These are phyloP conservation scores for Meghimatium bilineatum DNA, from an alignment of 2,888 invertebrate species.

Conservation along the genomic window DNA sequence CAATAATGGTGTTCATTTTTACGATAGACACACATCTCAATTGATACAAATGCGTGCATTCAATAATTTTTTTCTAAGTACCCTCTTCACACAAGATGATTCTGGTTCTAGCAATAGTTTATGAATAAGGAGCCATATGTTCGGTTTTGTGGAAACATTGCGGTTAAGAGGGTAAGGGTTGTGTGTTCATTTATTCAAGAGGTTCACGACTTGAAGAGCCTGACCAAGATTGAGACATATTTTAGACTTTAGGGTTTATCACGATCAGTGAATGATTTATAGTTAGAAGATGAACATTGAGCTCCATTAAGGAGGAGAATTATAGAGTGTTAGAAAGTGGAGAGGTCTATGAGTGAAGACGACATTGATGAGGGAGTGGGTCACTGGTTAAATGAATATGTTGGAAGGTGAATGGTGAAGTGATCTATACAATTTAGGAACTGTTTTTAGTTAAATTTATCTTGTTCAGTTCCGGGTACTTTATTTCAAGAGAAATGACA, in stretches of 20 bases:
- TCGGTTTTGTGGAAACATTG: background rate
- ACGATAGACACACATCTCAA: background rate
- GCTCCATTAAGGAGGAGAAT: background rate
- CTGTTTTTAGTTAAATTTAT: background rate
- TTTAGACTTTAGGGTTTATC: background rate
- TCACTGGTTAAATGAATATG: background rate
- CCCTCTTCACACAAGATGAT: background rate
- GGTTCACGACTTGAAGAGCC: background rate
- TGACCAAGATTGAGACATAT: too few species aligned
- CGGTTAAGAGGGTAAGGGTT: background rate
- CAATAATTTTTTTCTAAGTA: background rate
- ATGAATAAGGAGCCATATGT: background rate
- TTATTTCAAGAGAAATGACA: background rate
- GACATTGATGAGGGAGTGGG: background rate
- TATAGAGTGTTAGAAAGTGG: constrained; percentile 1
- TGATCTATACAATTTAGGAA: background rate
- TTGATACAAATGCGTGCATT: too few species aligned
- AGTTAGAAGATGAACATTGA: background rate
- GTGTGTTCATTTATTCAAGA: constrained; percentile 1
- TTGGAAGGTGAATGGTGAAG: background rate
- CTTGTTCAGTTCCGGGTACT: background rate
- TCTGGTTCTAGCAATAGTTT: background rate
- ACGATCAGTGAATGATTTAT: background rate
- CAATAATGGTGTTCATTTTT: too few species aligned
- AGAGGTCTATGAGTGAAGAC: background rate